A percentile compares a stretch with the other conserved stretches of the same genome.
These are phyloP conservation scores for Tympanoctomys barrerae DNA, from an alignment of 2,797 vertebrate species.

Conservation along the genomic window DNA sequence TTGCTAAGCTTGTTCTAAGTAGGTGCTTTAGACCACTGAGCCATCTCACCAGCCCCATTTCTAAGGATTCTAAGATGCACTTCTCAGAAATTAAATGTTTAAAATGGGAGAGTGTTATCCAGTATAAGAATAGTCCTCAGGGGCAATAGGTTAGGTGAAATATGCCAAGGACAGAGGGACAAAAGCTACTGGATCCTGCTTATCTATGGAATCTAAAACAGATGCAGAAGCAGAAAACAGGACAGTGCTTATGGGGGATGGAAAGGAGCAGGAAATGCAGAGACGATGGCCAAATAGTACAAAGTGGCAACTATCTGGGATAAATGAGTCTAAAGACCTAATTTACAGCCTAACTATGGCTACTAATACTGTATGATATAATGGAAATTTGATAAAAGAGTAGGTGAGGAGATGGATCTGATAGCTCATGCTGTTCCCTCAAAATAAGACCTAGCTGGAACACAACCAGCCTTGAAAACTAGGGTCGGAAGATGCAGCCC, in stretches of 20 bases:
- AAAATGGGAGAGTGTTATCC: background rate
- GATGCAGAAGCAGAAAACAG: background rate
- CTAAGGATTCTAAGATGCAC: background rate
- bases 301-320: background rate
- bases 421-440: background rate
- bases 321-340: background rate
- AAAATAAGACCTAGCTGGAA: background rate
- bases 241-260: background rate
- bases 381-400: background rate
- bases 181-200: background rate
- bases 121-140: background rate
- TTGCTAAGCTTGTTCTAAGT: no score
- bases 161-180: background rate
- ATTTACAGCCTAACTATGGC: background rate
- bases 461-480: background rate
- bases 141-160: background rate
- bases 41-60: no score
- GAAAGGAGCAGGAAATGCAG: background rate
- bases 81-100: background rate
- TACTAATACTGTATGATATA: background rate
- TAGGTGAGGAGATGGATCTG: background rate
- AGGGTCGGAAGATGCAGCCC: background rate
- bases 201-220: background rate
- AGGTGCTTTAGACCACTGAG: no score
- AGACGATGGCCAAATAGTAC: background rate